Conservation (phyloP, 2,113 vertebrate species). For the Mus musculus region DNA sequence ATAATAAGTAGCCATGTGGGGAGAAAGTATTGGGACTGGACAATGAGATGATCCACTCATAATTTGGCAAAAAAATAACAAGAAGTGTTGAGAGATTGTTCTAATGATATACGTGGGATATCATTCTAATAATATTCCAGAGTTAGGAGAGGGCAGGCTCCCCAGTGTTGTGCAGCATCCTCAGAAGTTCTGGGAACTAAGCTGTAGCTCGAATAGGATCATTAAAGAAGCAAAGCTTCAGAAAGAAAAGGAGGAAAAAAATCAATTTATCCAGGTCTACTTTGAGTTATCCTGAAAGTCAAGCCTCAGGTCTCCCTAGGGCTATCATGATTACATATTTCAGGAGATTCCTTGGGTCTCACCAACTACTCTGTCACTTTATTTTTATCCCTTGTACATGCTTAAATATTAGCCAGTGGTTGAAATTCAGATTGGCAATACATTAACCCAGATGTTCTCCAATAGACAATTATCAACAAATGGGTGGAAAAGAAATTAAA, state of each 20-base stretch:
- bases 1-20: neutral
- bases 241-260: neutral
- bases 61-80: neutral
- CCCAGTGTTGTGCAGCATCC: neutral
- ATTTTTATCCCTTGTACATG: neutral
- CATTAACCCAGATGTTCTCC: neutral
- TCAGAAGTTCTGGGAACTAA: neutral
- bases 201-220: neutral
- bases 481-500: neutral
- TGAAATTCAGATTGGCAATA: slow-evolving; percentile 19
- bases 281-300: neutral
- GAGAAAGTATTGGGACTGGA: neutral
- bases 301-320: neutral
- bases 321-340: neutral
- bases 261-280: neutral
- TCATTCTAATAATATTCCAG: neutral
- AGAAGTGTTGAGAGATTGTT: neutral
- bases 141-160: neutral
- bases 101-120: neutral
- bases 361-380: neutral
- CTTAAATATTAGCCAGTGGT: neutral
- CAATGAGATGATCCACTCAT: neutral
- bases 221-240: neutral
- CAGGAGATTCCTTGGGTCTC: neutral
- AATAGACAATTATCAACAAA: neutral